Evolutionary conservation across 2,113 vertebrate species (phyloP).

Genomic region (Serilophus lunatus): DNA sequence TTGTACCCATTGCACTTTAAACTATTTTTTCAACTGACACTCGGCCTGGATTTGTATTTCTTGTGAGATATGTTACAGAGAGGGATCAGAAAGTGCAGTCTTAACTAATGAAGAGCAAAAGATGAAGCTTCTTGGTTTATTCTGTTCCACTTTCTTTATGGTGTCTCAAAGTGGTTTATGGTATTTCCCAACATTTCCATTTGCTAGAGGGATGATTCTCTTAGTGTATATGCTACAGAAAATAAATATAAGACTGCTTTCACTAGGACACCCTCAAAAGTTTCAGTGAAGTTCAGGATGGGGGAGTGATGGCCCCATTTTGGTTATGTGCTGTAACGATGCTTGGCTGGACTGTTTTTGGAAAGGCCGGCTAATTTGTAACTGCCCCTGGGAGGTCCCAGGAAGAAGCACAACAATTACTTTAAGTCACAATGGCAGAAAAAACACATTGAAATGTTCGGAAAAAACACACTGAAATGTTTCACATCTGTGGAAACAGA

Average conservation of each 20-base stretch:
- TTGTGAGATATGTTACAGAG: not conserved
- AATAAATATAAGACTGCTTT: not conserved
- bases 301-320: not conserved
- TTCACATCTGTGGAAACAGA: not conserved
- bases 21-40: not conserved
- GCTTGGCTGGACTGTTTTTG: not conserved
- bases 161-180: not conserved
- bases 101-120: not conserved
- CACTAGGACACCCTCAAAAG: not conserved
- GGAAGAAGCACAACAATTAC: not conserved
- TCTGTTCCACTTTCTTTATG: not conserved
- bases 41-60: not conserved
- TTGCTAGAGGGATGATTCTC: not conserved
- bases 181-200: not conserved
- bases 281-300: not conserved
- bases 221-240: not conserved
- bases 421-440: fast-evolving
- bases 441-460: no score
- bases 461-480: not conserved
- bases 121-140: not conserved
- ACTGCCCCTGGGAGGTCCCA: not conserved
- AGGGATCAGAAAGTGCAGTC: not conserved
- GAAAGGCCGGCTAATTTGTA: not conserved
- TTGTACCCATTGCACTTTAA: not conserved
- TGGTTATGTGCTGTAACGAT: not conserved